Conservation (phyloP, 2,888 invertebrate species). For the Lymantria dispar region DNA sequence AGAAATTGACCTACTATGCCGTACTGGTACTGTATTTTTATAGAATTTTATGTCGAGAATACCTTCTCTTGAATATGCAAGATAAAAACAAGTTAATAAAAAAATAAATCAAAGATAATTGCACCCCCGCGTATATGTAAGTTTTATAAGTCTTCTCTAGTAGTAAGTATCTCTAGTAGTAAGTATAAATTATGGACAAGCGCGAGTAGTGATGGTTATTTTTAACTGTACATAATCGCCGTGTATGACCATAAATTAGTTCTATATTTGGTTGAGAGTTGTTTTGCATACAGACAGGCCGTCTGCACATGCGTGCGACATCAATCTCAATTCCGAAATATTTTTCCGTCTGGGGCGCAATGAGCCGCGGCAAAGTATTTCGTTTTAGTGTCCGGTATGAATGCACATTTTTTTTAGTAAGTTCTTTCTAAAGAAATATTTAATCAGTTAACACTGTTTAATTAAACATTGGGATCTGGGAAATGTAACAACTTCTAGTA, state of each 20-base stretch:
- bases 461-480: neutral
- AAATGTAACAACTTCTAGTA: neutral
- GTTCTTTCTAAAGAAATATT: constrained; percentile 1
- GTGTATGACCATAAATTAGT: constrained; percentile 81
- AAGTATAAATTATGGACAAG: constrained; percentile 61
- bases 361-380: constrained; percentile 27
- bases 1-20: no score
- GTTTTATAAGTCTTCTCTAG: no score
- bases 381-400: constrained; percentile 19
- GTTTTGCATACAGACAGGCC: constrained; percentile 78
- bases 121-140: neutral
- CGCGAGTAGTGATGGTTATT: constrained; percentile 67
- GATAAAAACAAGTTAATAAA: neutral
- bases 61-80: no score
- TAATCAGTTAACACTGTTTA: neutral
- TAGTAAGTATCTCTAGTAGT: constrained; percentile 14
- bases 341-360: constrained; percentile 72
- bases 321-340: constrained; percentile 81
- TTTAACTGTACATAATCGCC: constrained; percentile 75
- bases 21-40: no score
- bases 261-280: constrained; percentile 77
- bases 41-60: no score
- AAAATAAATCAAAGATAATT: neutral
- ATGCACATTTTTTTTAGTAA: constrained; percentile 24
- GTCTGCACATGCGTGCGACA: constrained; percentile 81